Evolutionary conservation across 2,888 invertebrate genomes (phyloP), one percentile per base, ranked within the genome.

Genomic region (Aspidiotus destructor): DNA sequence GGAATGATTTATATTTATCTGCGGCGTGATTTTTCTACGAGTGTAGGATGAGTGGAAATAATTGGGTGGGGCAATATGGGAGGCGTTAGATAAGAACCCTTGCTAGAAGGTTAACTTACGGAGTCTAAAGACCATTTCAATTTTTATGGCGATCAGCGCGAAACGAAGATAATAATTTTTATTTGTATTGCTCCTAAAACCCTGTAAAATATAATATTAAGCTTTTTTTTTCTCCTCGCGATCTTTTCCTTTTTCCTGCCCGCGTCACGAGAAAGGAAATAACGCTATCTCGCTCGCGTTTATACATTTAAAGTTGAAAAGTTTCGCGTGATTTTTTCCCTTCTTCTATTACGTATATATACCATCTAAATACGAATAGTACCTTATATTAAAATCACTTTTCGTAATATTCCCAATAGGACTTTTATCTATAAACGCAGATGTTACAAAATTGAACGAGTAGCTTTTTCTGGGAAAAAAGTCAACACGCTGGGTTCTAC

Each of bases 1-100:
- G 71, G 64, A 70, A 72, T 73, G 73, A 74, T 73, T 73, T 73
- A 74, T 74, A 73, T 72, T 69, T 70, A 72, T 73, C 71, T 71
- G 71, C 70, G 70, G 70, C 70, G 70, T 69, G 70, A 70, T 60
- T 70, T 60, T 70, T 60, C 69, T 73, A 73, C 73, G 73, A 71
- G 53, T 48, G 57, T 48, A 58, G 62, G 57, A 48, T 64, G 16
- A 71, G 54, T 60, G 60, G 44, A 62, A 69, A 62, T 69, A 69
- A 69, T 69, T 69, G 69, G 69, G 62, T 69, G 69, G 72, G 71
- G 72, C 74, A 74, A 74, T 74, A 74, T 74, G 73, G 72, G 73
- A 70, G 71, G 72, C 72, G 73, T 73, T 72, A 70, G 71, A 71
- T 72, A 72, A 72, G 71, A 71, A 71, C 40, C 61, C 64, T 42